Evolutionary conservation across 2,888 invertebrate species (phyloP).

Genomic region (Pomacea canaliculata): DNA sequence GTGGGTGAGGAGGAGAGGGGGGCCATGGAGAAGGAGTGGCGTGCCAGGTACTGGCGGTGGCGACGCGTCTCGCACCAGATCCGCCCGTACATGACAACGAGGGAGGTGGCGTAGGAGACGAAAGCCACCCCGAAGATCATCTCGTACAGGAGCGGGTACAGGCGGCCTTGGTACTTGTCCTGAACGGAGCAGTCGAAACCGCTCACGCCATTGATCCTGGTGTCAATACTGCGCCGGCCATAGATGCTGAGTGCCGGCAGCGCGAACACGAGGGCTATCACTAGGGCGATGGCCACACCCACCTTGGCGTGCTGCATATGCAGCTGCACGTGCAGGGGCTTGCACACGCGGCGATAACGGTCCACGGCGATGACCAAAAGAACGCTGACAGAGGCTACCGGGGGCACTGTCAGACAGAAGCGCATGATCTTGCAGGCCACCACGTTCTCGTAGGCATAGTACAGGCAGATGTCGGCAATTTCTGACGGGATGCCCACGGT

Average conservation of each 20-base stretch:
- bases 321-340: conserved; percentile 47
- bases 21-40: background rate
- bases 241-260: conserved; percentile 31
- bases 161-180: conserved; percentile 21
- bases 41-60: conserved; percentile 11
- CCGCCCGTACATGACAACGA: conserved; percentile 18
- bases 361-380: conserved; percentile 11
- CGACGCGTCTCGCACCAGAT: conserved; percentile 31
- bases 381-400: conserved; percentile 15
- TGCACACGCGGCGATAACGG: conserved; percentile 48
- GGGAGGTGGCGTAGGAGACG: background rate
- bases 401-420: conserved; percentile 4
- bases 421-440: conserved; percentile 43
- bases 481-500: conserved; percentile 51
- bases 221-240: conserved; percentile 28
- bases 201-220: conserved; percentile 15
- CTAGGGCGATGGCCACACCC: conserved; percentile 19
- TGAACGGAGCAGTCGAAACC: conserved; percentile 37
- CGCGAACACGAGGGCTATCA: conserved; percentile 23
- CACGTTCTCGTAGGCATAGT: conserved; percentile 44
- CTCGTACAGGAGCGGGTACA: conserved; percentile 32
- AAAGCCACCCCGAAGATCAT: conserved; percentile 20
- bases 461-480: conserved; percentile 49
- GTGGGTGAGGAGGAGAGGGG: background rate
- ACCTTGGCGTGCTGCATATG: conserved; percentile 38